Base-by-base conservation (phyloP, 2,113 vertebrate species). In the Neolamprologus sp. region DNA sequence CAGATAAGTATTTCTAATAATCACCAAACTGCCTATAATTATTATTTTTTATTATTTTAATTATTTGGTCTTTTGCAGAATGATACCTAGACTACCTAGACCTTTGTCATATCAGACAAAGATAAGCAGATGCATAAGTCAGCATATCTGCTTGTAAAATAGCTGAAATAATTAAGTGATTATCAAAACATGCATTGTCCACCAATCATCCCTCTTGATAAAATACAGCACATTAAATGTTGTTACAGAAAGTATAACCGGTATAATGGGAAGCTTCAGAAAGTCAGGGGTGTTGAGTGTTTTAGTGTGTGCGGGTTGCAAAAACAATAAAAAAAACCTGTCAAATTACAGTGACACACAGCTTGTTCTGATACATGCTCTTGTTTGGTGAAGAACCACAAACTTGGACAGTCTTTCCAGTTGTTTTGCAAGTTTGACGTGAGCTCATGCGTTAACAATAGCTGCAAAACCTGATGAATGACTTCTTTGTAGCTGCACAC, bases 71-170 rank as follows among this genome's bases (percentile, higher is more conserved):
- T 57, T 57, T 28, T 16, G 23, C 23, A 57, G 55, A 57, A 26
- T 2, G 54, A 57, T 57, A 8, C 54, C 12, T 57, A 54, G 53
- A 23, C n/a, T 54, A 54, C 53, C n/a, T 12, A 57, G 23, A 57
- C 54, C 54, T 26, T 28, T 57, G 7, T 57, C 54, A 57, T 57
- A 8, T 57, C 21, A 57, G 54, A 57, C 23, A 8, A 57, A 57
- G 54, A 3, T 0, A 57, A 57, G 23, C 23, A 26, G 54, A 57
- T 14, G 54, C 0, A 8, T 57, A 57, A 57, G 54, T 57, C 54
- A 57, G 54, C 23, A 57, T 57, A 26, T 57, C 3, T 26, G 54
- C 12, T 57, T 57, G 1, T 57, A 57, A 57, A 57, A 57, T 57
- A 57, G 54, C 54, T 57, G 23, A 57, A 57, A 26, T 57, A 57